phyloP scores from a whole-genome alignment of 1,140 invertebrate species.

The Drosophila persimilis region DNA sequence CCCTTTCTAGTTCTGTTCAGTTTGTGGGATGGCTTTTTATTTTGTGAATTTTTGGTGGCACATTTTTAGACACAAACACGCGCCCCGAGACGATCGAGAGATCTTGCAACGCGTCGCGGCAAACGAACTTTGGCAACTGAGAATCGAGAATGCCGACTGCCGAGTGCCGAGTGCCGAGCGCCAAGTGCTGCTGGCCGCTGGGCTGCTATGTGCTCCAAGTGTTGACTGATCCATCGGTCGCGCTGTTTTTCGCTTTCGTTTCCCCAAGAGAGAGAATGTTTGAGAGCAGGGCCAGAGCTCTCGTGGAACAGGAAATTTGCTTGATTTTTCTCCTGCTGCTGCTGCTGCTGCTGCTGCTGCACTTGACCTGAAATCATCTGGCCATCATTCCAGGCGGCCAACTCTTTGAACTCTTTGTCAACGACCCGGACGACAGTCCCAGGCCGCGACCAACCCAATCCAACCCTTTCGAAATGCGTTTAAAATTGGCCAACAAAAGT shows the following conservation, averaged over 20 bases:
- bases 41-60: constrained; percentile 20
- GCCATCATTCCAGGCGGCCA: constrained; percentile 29
- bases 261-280: constrained; percentile 17
- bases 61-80: constrained; percentile 26
- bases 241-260: constrained; percentile 49
- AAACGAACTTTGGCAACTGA: constrained; percentile 68
- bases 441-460: constrained; percentile 4
- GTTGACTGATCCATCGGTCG: constrained; percentile 49
- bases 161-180: background rate
- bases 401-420: constrained; percentile 45
- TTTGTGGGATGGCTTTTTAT: constrained; percentile 2
- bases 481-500: constrained; percentile 44
- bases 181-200: background rate
- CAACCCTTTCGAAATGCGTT: constrained; percentile 29
- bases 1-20: too few species aligned
- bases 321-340: constrained; percentile 14
- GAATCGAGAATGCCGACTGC: constrained; percentile 1
- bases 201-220: constrained; percentile 26
- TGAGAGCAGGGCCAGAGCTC: constrained; percentile 1
- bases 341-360: constrained; percentile 37
- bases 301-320: constrained; percentile 12
- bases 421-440: constrained; percentile 24
- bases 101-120: constrained; percentile 55
- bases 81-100: constrained; percentile 12
- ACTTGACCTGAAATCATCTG: constrained; percentile 56